Evolutionary conservation across 1,140 invertebrate species (phyloP), one percentile per base, ranked within the genome.

Genomic region (Drosophila paulistorum): DNA sequence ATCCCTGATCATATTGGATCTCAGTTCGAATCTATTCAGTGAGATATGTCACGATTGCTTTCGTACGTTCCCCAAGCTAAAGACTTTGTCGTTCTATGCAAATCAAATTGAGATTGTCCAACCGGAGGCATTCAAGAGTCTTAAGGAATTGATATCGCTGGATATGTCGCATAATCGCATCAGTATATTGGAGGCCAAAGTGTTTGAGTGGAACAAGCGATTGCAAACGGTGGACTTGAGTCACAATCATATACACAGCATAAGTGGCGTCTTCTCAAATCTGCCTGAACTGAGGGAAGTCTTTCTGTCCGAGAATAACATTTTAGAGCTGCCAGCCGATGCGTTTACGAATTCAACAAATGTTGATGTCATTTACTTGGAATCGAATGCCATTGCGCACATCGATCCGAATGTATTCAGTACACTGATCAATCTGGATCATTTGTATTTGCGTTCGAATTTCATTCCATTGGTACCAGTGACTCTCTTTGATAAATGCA

Each of bases 151-250:
- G 7, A 96, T 98, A 93, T 96, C 95, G 2, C 93, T 98, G 68
- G 97, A 98, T 92, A 94, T 98, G 71, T 97, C 96, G 90, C 96
- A 97, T 91, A 98, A 98, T 91, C 96, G 96, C 92, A 96, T 98
- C 51, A 95, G 96, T 2, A 94, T 94, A 68, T 92, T 97, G 65
- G 95, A 96, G 65, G 91, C 94, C 55, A 94, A 94, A 51, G 96
- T 95, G 2, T 97, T 98, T 92, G 94, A 94, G 77, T 92, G 92
- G 54, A 97, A 98, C 87, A 94, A 94, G 65, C 94, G 95, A 48
- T 92, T 98, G 57, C 94, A 95, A 35, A 97, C 96, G 0, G 95
- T 98, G 74, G 97, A 98, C 91, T 91, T 98, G 37, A 97, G 96
- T 83, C 95, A 97, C 87, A 98, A 98, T 93, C 97, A 98, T 85